These are phyloP conservation scores for Pantherophis alleghaniensis DNA, from an alignment of 2,797 vertebrate genomes.

Conservation along the genomic window DNA sequence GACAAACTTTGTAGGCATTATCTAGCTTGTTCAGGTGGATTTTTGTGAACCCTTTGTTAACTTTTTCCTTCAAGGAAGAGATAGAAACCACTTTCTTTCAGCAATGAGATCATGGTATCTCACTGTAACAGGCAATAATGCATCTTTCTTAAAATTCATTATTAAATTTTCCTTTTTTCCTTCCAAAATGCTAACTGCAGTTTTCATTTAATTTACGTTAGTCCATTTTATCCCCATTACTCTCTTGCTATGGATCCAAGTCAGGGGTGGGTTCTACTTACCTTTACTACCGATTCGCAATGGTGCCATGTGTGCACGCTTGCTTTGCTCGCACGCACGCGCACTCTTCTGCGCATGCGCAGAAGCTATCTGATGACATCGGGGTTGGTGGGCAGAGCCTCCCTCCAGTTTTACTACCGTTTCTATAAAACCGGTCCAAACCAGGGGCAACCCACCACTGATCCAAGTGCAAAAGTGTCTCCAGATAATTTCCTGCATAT, in stretches of 20 bases:
- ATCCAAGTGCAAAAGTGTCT: neutral
- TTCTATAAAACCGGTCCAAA: too few species aligned
- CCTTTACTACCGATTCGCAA: too few species aligned
- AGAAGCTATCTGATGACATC: too few species aligned
- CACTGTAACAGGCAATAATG: neutral
- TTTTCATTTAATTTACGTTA: neutral
- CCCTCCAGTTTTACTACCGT: too few species aligned
- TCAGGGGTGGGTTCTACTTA: too few species aligned
- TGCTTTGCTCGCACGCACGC: too few species aligned
- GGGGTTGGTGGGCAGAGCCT: too few species aligned
- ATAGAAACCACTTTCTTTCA: neutral
- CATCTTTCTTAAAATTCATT: neutral
- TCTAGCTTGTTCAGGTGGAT: neutral
- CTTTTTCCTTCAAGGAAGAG: neutral
- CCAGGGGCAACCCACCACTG: too few species aligned
- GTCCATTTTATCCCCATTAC: neutral
- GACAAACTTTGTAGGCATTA: neutral
- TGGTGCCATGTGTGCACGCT: too few species aligned
- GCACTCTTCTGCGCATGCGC: too few species aligned
- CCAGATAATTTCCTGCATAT: neutral
- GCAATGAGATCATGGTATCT: neutral
- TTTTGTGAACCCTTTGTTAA: neutral
- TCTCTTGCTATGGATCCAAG: neutral
- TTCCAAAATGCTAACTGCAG: neutral
- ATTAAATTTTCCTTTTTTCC: neutral